Evolutionary conservation across 37 sponge, comb jelly and placozoan genomes (phyloP).

Genomic region (Theonella swinhoei): DNA sequence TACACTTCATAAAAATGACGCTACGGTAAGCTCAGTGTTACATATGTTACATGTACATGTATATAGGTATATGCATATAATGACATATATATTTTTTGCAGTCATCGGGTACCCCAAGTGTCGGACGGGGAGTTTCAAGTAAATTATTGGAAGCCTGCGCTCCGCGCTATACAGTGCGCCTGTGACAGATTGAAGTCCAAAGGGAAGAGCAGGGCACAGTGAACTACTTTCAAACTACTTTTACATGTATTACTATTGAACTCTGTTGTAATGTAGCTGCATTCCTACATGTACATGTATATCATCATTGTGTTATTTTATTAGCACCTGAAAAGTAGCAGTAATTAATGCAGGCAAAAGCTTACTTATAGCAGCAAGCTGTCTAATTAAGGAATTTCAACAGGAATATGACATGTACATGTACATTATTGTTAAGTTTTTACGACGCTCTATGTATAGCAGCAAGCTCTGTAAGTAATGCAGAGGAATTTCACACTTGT

Average conservation of each 20-base stretch:
- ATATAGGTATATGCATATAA: neutral
- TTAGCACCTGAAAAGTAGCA: too few relatives aligned
- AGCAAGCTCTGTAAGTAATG: too few relatives aligned
- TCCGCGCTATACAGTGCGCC: neutral
- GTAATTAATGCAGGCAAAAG: too few relatives aligned
- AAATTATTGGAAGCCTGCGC: neutral
- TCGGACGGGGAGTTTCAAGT: neutral
- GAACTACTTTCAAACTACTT: too few relatives aligned
- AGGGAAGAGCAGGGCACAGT: neutral
- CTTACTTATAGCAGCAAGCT: too few relatives aligned
- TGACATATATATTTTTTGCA: neutral
- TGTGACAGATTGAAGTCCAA: neutral
- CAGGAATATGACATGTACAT: too few relatives aligned
- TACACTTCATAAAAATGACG: neutral
- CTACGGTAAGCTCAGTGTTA: neutral
- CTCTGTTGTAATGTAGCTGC: neutral
- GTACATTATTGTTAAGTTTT: too few relatives aligned
- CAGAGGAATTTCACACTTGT: too few relatives aligned
- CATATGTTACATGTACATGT: too few relatives aligned
- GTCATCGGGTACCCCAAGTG: neutral
- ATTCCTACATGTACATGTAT: neutral
- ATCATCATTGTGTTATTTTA: neutral
- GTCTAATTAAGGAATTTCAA: too few relatives aligned
- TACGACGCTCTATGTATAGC: too few relatives aligned
- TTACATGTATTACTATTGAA: neutral